Evolutionary conservation across 1,140 invertebrate species (phyloP), one percentile per base, ranked within the genome.

Genomic region (Caenorhabditis remanei): DNA sequence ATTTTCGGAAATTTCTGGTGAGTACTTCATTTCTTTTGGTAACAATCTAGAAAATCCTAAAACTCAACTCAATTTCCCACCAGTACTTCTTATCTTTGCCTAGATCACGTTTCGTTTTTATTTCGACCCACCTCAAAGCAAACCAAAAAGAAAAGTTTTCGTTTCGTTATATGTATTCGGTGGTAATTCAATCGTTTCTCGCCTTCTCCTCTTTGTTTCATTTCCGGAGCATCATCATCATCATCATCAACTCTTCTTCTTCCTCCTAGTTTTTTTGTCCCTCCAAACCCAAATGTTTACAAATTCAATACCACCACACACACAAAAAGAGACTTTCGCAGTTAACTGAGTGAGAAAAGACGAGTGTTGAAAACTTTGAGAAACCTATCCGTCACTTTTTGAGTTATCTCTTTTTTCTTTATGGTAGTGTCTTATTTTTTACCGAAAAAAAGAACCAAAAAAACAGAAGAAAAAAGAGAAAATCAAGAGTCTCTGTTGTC

Each of bases 291-390:
- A 8, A 79, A 50, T 79, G 71, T 79, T 79, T 79, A 79, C 71
- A 79, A 79, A 79, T 79, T 79, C 71, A 71, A 71, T 71, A 46
- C 65, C 65, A 71, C 65, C 65, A 71, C 65, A 71, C 65, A 50
- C 71, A 50, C 46, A 50, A 24, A 46, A 32, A 41, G 24, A 58
- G n/a, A 58, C 1, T 13, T 9, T 19, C 1, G 55, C 14, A n/a
- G 55, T 14, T 58, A 6, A n/a, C 13, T 14, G 55, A 19, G 55
- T 7, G 8, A 40, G 61, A 21, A 32, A 24, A 40, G 24, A 24
- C 11, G 24, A 63, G 61, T 19, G 11, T 21, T 21, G 19, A 21
- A 21, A 21, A 58, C 56, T 63, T 63, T 21, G 11, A 21, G 24
- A 32, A 63, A 63, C 56, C 56, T 58, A 50, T 79, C 71, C 19